Percentiles rank a stretch among this genome's conserved stretches.
Evolutionary conservation across 37 sponge, comb jelly and placozoan genomes (phyloP).

Genomic region (Beroe forskalii): DNA sequence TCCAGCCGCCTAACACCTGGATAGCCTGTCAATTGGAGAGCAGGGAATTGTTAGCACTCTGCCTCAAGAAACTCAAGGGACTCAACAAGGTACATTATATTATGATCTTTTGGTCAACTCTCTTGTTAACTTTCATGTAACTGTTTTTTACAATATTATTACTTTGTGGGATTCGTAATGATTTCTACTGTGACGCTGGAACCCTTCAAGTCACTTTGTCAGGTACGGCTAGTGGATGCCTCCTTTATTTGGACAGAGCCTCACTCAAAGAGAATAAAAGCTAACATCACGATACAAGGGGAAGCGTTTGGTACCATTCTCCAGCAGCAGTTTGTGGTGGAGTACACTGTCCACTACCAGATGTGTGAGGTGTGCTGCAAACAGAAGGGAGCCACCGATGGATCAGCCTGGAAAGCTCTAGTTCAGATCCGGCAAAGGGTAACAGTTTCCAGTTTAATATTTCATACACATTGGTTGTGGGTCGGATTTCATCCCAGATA

Average conservation of each 20-base stretch:
- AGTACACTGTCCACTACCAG: slow-evolving; percentile 87
- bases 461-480: background rate
- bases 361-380: slow-evolving; percentile 96
- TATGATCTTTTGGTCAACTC: background rate
- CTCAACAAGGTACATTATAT: slow-evolving; percentile 63
- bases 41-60: slow-evolving; percentile 83
- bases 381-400: slow-evolving; percentile 74
- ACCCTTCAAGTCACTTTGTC: no score
- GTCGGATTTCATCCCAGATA: background rate
- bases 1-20: slow-evolving; percentile 89
- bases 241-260: slow-evolving; percentile 98
- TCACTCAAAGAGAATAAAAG: slow-evolving; percentile 94
- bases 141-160: background rate
- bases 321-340: slow-evolving; percentile 91
- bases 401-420: slow-evolving; percentile 87
- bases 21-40: slow-evolving; percentile 83
- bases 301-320: slow-evolving; percentile 86
- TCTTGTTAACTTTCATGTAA: background rate
- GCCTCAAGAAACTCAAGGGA: slow-evolving; percentile 87
- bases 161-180: background rate
- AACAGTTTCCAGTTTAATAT: background rate
- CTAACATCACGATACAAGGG: slow-evolving; percentile 89
- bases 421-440: slow-evolving; percentile 96
- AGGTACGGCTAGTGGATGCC: slow-evolving; percentile 92
- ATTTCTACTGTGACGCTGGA: slow-evolving; percentile 6